These are phyloP conservation scores for Misgurnus anguillicaudatus DNA, from an alignment of 2,113 vertebrate genomes.

Conservation along the genomic window DNA sequence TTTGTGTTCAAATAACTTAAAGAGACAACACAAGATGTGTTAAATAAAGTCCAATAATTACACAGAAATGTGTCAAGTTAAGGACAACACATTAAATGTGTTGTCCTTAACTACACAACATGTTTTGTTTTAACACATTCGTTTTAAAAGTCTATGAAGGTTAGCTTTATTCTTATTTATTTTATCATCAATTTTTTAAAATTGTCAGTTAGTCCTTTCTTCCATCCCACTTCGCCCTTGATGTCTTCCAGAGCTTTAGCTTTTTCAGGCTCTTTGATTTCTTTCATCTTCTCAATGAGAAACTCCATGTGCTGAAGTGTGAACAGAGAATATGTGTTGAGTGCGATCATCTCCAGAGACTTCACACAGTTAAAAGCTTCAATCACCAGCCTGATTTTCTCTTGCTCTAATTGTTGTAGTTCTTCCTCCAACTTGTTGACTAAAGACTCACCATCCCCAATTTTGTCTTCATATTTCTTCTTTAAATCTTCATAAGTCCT, in stretches of 20 bases:
- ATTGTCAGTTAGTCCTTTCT: too few relatives aligned
- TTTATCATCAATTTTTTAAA: too few relatives aligned
- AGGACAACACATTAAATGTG: too few relatives aligned
- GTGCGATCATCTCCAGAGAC: constrained; percentile 6
- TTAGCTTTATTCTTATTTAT: too few relatives aligned
- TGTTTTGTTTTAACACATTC: too few relatives aligned
- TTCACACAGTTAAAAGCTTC: neutral
- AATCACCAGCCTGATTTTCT: neutral
- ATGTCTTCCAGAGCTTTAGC: neutral
- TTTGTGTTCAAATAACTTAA: too few relatives aligned
- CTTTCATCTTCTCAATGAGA: neutral
- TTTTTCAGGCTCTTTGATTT: neutral
- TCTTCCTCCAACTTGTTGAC: neutral
- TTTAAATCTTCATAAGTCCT: neutral
- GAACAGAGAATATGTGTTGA: neutral
- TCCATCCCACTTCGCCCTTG: neutral
- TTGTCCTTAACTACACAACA: too few relatives aligned
- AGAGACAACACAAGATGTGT: too few relatives aligned
- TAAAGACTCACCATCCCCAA: neutral
- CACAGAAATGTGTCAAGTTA: too few relatives aligned
- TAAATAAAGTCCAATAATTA: too few relatives aligned
- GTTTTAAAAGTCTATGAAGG: too few relatives aligned
- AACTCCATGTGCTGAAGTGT: neutral
- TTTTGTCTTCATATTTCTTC: neutral
- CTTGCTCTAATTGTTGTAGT: neutral